Percentiles rank a stretch among this genome's conserved stretches.
phyloP scores from a whole-genome alignment of 2,888 invertebrate species.

The Coelinius sp. region DNA sequence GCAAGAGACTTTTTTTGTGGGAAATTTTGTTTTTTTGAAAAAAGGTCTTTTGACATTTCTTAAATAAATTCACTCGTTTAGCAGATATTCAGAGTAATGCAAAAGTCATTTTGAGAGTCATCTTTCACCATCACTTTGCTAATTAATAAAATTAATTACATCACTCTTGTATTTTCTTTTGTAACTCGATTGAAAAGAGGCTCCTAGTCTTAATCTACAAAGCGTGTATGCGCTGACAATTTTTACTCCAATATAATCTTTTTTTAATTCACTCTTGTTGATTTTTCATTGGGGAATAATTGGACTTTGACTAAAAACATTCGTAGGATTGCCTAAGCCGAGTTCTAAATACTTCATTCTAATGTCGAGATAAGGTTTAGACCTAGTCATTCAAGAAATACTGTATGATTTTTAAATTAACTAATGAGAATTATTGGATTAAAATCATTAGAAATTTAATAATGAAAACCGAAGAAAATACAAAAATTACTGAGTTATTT shows the following conservation, averaged over 20 bases:
- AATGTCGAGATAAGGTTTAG: not conserved
- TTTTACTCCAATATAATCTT: not conserved
- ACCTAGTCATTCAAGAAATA: not conserved
- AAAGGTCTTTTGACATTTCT: not conserved
- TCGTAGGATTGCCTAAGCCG: slow-evolving; percentile 18
- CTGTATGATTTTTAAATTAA: not conserved
- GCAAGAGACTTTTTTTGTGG: not conserved
- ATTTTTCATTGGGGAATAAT: not conserved
- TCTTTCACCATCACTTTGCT: not conserved
- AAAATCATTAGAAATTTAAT: not conserved
- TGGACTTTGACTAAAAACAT: not conserved
- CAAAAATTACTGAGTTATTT: not conserved
- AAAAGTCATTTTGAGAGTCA: not conserved
- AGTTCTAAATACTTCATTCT: slow-evolving; percentile 27
- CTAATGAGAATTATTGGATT: not conserved
- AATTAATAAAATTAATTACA: not conserved
- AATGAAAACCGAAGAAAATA: not conserved
- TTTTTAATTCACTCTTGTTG: not conserved
- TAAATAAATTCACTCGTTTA: not conserved
- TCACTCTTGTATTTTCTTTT: not conserved
- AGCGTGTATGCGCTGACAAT: slow-evolving; percentile 32
- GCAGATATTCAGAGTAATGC: not conserved
- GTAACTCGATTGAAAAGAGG: not conserved
- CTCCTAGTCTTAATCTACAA: slow-evolving; percentile 29
- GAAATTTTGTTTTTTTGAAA: not conserved